These are phyloP conservation scores for Drosophila meridionalis DNA, from an alignment of 2,888 invertebrate genomes.

Conservation along the genomic window DNA sequence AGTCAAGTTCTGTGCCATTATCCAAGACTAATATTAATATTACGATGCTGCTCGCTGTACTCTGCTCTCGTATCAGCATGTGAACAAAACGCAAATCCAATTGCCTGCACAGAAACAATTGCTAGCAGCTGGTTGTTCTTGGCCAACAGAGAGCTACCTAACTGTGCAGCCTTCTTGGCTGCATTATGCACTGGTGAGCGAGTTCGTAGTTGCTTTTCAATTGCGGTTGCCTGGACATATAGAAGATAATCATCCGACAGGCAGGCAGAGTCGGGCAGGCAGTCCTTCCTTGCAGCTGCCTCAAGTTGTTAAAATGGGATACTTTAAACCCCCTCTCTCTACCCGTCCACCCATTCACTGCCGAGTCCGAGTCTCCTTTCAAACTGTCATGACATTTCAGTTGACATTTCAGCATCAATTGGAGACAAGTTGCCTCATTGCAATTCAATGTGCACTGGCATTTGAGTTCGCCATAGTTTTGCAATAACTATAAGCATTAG, in stretches of 20 bases:
- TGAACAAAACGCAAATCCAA: slow-evolving; percentile 39
- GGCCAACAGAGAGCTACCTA: slow-evolving; percentile 12
- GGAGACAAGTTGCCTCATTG: slow-evolving; percentile 51
- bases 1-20: slow-evolving; percentile 26
- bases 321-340: background rate
- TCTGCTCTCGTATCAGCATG: slow-evolving; percentile 17
- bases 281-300: slow-evolving; percentile 11
- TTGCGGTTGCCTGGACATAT: slow-evolving; percentile 42
- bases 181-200: slow-evolving; percentile 11
- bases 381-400: slow-evolving; percentile 36
- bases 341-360: background rate
- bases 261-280: background rate
- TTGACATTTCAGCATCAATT: slow-evolving; percentile 35
- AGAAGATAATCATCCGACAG: slow-evolving; percentile 41
- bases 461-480: slow-evolving; percentile 58
- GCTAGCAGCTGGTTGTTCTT: slow-evolving; percentile 26
- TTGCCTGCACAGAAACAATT: slow-evolving; percentile 33
- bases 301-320: slow-evolving; percentile 19
- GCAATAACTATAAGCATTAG: slow-evolving; percentile 71
- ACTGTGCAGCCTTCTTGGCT: background rate
- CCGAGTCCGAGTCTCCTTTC: background rate
- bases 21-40: slow-evolving; percentile 44
- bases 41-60: slow-evolving; percentile 3
- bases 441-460: slow-evolving; percentile 71
- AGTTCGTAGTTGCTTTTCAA: slow-evolving; percentile 37